phyloP scores from a whole-genome alignment of 2,888 invertebrate genomes.

The Marronus borbonicus region DNA sequence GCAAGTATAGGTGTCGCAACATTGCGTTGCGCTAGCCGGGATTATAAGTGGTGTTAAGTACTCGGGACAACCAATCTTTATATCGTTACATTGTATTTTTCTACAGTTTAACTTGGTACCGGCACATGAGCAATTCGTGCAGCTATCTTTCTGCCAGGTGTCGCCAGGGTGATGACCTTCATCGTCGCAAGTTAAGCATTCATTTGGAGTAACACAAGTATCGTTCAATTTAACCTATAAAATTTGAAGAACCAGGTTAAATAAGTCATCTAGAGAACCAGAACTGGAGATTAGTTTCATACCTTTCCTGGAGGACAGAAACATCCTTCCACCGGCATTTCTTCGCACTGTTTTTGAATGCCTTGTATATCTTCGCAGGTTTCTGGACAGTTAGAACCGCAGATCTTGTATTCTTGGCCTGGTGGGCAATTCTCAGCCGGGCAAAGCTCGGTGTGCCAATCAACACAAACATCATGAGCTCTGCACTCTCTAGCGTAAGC shows the following conservation, averaged over 20 bases:
- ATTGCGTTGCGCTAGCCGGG: constrained; percentile 74
- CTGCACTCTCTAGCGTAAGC: constrained; percentile 84
- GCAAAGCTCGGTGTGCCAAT: constrained; percentile 81
- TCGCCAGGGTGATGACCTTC: constrained; percentile 81
- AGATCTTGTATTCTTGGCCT: constrained; percentile 72
- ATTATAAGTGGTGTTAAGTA: constrained; percentile 74
- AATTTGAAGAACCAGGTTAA: neutral
- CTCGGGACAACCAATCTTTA: constrained; percentile 75
- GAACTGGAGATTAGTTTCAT: constrained; percentile 10
- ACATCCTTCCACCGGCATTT: constrained; percentile 81
- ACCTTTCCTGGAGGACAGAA: constrained; percentile 86
- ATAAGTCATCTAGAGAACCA: neutral
- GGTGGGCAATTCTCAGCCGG: constrained; percentile 75
- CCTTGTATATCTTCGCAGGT: constrained; percentile 78
- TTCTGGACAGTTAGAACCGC: constrained; percentile 76
- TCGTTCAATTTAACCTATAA: constrained; percentile 78
- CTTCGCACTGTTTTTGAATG: constrained; percentile 60
- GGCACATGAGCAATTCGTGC: constrained; percentile 82
- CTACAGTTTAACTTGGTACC: constrained; percentile 77
- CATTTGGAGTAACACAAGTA: constrained; percentile 79
- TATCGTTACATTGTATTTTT: constrained; percentile 74
- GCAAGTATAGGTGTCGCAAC: constrained; percentile 82
- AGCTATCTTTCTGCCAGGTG: constrained; percentile 80
- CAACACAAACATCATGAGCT: constrained; percentile 80
- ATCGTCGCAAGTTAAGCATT: constrained; percentile 84